Base-by-base conservation (phyloP, 2,888 invertebrate species). In the Acanthococcus lagerstroemiae region DNA sequence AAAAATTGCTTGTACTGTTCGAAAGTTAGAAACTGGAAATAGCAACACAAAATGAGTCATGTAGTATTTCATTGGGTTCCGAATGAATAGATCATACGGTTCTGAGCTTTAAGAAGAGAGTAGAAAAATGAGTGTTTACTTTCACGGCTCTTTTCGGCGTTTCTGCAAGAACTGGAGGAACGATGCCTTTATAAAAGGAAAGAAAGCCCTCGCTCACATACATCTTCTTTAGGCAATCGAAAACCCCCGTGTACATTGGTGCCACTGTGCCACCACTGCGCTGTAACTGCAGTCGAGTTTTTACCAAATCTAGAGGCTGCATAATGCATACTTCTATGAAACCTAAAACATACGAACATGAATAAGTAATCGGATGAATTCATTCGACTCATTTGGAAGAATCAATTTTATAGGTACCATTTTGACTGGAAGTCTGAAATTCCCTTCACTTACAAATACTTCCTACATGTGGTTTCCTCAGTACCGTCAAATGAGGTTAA, bases 311-410 rank as follows among this genome's bases (percentile, higher is more conserved):
- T 75, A 95, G 78, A 0, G 95, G 95, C 78, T 95, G 95, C 95
- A 95, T 95, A 60, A 95, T 86, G 75, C 90, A 92, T 68, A 95
- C 92, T 82, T 95, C 95, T 56, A 94, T 84, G 77, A 95, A 93
- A 45, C 87, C 87, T 81, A 70, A 9, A 37, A 37, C 1, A 37
- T n/a, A n/a, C n/a, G n/a, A n/a, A n/a, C n/a, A n/a, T n/a, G n/a
- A n/a, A n/a, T n/a, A n/a, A n/a, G n/a, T n/a, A n/a, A n/a, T n/a
- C n/a, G n/a, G n/a, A n/a, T n/a, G n/a, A n/a, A n/a, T n/a, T n/a
- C n/a, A n/a, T n/a, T n/a, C n/a, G n/a, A n/a, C n/a, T n/a, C n/a
- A n/a, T n/a, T n/a, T n/a, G n/a, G n/a, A n/a, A n/a, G n/a, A n/a
- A n/a, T 37, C 37, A 7, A 9, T 37, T 37, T 37, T 15, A 9